A percentile compares a stretch with the other conserved stretches of the same genome.
phyloP scores from a whole-genome alignment of 2,797 vertebrate genomes.

The Coregonus suidteri region DNA sequence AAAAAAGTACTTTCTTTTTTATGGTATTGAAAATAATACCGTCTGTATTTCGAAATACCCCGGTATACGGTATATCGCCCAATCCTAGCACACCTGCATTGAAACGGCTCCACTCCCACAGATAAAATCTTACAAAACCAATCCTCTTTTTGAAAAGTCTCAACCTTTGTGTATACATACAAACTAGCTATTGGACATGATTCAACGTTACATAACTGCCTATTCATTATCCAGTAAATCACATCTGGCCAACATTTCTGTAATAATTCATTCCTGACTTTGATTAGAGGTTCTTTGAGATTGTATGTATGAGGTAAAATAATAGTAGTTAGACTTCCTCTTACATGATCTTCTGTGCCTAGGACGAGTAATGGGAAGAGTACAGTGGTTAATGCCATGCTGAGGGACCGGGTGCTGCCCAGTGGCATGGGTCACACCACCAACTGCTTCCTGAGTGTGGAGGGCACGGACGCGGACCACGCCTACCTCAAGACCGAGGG shows the following conservation, averaged over 20 bases:
- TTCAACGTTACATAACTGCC: background rate
- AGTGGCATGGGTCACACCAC: slow-evolving; percentile 98
- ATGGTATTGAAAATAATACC: too few species aligned
- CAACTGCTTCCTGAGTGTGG: slow-evolving; percentile 98
- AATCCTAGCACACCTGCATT: background rate
- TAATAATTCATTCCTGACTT: background rate
- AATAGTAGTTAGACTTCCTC: background rate
- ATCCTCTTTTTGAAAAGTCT: background rate
- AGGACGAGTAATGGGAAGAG: slow-evolving; percentile 99
- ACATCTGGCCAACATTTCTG: background rate
- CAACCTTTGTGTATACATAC: background rate
- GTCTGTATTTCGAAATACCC: too few species aligned
- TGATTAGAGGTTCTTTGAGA: background rate
- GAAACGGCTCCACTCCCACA: background rate
- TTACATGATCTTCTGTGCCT: slow-evolving; percentile 1
- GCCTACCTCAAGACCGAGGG: slow-evolving; percentile 96
- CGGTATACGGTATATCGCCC: too few species aligned
- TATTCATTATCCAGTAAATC: background rate
- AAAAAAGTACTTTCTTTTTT: too few species aligned
- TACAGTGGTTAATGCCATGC: slow-evolving; percentile 96
- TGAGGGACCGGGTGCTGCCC: slow-evolving; percentile 94
- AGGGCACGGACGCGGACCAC: slow-evolving; percentile 94
- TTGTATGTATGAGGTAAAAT: background rate
- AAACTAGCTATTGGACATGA: background rate
- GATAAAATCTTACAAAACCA: background rate